Base-by-base conservation (phyloP, 2,888 invertebrate genomes). In the Pachymerium ferrugineum region DNA sequence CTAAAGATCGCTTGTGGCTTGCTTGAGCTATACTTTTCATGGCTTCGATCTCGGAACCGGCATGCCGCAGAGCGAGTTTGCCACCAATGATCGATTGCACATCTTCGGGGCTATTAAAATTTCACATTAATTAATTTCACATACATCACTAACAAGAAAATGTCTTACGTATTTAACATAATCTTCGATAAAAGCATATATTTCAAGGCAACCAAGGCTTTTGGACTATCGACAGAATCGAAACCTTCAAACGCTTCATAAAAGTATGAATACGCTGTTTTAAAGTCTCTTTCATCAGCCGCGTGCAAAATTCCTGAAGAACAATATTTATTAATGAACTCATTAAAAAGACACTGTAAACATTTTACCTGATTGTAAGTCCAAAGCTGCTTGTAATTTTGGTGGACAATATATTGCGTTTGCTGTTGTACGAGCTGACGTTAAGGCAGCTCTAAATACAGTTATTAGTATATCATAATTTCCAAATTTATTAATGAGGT, bases 331-430 rank as follows among this genome's bases (percentile, higher is more conserved):
- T 54, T 19, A 8, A 25, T 29, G 12, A 70, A 70, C 10, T 16
- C 28, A 67, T 16, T 16, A 22, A n/a, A 22, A 74, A 62, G 6
- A 14, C 28, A 25, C 14, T 8, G 22, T 73, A 1, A 74, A 10
- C 12, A 74, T 72, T 16, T 74, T 78, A 79, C 97, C 97, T 4
- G 98, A 97, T 82, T 98, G 97, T 78, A 97, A 86, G 84, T 99
- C 99, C 42, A 99, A 86, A 10, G 97, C 92, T 8, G 97, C 97
- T 85, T 99, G 99, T 87, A 98, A 91, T 85, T 96, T 95, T 0
- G 99, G 98, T 76, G 98, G 97, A 83, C 98, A 97, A 83, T 99
- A 99, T 80, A 99, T 98, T 12, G 97, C 94, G 85, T 99, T 99
- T 6, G 99, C 99, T 70, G 99, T 99, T n/a, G 99, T 99, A 79